Evolutionary conservation across 2,797 vertebrate genomes (phyloP), one percentile per base, ranked within the genome.

Genomic region (Lophius americanus): DNA sequence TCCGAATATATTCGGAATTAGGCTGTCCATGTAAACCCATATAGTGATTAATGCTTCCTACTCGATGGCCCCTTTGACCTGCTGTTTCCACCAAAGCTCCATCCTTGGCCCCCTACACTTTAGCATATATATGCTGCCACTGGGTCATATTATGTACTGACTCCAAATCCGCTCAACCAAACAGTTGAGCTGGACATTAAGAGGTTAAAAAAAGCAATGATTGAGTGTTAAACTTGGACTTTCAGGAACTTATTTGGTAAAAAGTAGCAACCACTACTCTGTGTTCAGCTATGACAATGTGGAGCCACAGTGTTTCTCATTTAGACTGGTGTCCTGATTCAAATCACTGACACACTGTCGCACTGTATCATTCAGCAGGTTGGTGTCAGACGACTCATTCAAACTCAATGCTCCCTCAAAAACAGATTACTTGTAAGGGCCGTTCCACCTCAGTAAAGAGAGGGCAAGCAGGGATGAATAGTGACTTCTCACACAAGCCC

Each of bases 401-500:
- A 86, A 84, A 88, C 75, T 38, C 9, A 51, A 51, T 44, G 42
- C 51, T 85, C 81, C 50, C 50, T 76, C 47, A 3, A 71, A 76
- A 88, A 84, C 84, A 81, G 82, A 82, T 84, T 83, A 75, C 56
- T 78, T 84, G 78, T 85, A 76, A 84, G 83, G 84, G 70, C 81
- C 37, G 79, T 88, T 91, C 83, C 88, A 89, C 87, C 85, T 88
- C 90, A 81, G 85, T 89, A 90, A 91, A 88, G 73, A 88, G 81
- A 87, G 88, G 87, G 86, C 76, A 72, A 72, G 83, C 51, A 4
- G 78, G 79, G 78, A 86, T 90, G 88, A 91, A 91, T 90, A 82
- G 84, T 36, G 82, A 80, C 86, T 85, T 79, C 87, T 85, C 89
- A 87, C 84, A 55, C 14, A 70, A 85, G 75, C 76, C 78, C 64